Evolutionary conservation across 1,140 invertebrate genomes (phyloP).

Genomic region (Physella acuta): DNA sequence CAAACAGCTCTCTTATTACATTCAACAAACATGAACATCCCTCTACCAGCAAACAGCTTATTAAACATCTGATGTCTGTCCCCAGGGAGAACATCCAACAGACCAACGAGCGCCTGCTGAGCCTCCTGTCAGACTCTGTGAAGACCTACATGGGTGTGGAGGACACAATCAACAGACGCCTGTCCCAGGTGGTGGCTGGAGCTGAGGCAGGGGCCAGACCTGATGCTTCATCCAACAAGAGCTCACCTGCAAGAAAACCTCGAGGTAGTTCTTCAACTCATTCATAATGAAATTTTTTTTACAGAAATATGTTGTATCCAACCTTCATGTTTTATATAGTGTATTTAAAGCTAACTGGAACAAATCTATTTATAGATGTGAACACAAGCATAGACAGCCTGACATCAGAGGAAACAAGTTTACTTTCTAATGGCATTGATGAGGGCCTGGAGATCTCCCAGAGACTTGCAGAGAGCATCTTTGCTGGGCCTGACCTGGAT

Average conservation of each 20-base stretch:
- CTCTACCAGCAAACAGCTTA: too few species aligned
- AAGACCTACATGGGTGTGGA: conserved; percentile 50
- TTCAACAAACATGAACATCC: too few species aligned
- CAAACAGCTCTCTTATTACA: too few species aligned
- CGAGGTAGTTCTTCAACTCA: too few species aligned
- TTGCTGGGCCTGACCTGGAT: conserved; percentile 52
- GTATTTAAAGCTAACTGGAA: too few species aligned
- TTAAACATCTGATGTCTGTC: too few species aligned
- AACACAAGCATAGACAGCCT: conserved; percentile 27
- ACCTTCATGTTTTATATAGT: too few species aligned
- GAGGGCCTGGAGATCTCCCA: conserved; percentile 56
- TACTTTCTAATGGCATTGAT: conserved; percentile 48
- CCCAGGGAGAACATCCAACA: conserved; percentile 43
- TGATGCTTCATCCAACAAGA: too few species aligned
- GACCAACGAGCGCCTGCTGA: conserved; percentile 52
- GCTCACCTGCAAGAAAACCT: too few species aligned
- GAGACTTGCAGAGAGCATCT: conserved; percentile 50
- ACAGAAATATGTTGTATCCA: too few species aligned
- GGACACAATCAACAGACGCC: conserved; percentile 46
- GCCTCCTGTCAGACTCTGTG: conserved; percentile 48
- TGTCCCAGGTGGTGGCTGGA: conserved; percentile 37
- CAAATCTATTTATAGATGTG: conserved; percentile 20
- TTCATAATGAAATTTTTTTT: too few species aligned
- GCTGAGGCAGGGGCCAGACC: too few species aligned
- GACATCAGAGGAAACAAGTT: conserved; percentile 37